A percentile compares a stretch with the other conserved stretches of the same genome.
Conservation (phyloP, 2,113 vertebrate species). For the Colinus virginianus region DNA sequence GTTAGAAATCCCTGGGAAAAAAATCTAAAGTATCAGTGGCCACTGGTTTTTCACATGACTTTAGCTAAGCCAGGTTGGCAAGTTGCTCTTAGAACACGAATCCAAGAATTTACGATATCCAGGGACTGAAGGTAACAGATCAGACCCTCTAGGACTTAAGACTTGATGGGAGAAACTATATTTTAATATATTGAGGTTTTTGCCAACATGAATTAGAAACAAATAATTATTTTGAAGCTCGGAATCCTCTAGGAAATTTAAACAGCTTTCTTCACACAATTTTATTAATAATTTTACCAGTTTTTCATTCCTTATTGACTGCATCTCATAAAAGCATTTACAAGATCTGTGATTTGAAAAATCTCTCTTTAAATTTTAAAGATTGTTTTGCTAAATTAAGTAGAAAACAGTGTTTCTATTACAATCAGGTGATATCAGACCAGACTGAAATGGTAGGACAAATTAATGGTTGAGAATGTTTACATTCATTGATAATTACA, state of each 20-base stretch:
- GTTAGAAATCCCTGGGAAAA: conserved; percentile 18
- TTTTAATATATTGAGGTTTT: neutral
- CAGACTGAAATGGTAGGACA: neutral
- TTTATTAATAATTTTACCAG: neutral
- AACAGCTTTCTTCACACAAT: neutral
- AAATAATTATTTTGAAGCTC: neutral
- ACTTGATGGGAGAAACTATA: neutral
- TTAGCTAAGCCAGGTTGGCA: neutral
- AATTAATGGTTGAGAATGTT: neutral
- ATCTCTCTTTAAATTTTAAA: neutral
- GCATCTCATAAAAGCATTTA: neutral
- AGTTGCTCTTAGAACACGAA: neutral
- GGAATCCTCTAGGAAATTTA: neutral
- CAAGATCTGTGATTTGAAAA: neutral
- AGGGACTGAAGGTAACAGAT: neutral
- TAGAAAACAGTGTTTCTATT: neutral
- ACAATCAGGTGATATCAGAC: neutral
- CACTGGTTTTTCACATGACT: neutral
- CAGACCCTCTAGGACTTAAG: neutral
- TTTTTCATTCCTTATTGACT: neutral
- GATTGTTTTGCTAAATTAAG: neutral
- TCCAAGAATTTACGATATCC: neutral
- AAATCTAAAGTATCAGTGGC: neutral
- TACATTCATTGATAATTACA: neutral
- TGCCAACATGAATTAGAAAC: neutral